A percentile compares a stretch with the other conserved stretches of the same genome.
These are phyloP conservation scores for Oscheius sp. DNA, from an alignment of 1,140 invertebrate genomes.

Conservation along the genomic window DNA sequence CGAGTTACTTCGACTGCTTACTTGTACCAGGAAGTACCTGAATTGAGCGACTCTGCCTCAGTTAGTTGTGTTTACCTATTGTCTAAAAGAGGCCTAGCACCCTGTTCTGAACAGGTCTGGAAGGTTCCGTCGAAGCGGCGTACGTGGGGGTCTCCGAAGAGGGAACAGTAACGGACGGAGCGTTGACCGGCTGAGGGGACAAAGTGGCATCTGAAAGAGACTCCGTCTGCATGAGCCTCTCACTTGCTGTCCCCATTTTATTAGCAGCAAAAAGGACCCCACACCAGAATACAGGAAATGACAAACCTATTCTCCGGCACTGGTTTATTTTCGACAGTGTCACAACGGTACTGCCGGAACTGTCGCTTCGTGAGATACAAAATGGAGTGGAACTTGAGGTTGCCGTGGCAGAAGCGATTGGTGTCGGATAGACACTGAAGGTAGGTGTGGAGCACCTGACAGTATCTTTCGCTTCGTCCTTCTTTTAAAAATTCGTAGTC, in stretches of 20 bases:
- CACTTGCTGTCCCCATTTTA: not conserved
- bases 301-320: constrained; percentile 4
- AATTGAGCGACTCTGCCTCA: not conserved
- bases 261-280: not conserved
- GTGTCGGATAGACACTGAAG: constrained; percentile 25
- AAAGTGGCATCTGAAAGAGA: constrained; percentile 22
- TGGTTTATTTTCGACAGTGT: constrained; percentile 1
- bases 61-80: not conserved
- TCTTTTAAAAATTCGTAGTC: constrained; percentile 20
- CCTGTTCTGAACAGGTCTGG: constrained; percentile 21
- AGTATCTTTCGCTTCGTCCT: constrained; percentile 17
- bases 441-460: constrained; percentile 27
- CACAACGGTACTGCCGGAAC: constrained; percentile 17
- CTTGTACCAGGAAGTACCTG: constrained; percentile 19
- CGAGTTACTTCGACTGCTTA: not conserved
- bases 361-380: constrained; percentile 17
- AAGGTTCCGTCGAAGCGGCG: constrained; percentile 14
- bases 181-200: constrained; percentile 11
- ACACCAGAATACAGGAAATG: not conserved
- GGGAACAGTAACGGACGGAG: constrained; percentile 13
- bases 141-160: constrained; percentile 25
- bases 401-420: constrained; percentile 17
- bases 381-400: constrained; percentile 20
- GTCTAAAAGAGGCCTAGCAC: constrained; percentile 15
- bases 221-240: not conserved